Evolutionary conservation across 2,888 invertebrate species (phyloP).

Genomic region (Lysandra coridon): DNA sequence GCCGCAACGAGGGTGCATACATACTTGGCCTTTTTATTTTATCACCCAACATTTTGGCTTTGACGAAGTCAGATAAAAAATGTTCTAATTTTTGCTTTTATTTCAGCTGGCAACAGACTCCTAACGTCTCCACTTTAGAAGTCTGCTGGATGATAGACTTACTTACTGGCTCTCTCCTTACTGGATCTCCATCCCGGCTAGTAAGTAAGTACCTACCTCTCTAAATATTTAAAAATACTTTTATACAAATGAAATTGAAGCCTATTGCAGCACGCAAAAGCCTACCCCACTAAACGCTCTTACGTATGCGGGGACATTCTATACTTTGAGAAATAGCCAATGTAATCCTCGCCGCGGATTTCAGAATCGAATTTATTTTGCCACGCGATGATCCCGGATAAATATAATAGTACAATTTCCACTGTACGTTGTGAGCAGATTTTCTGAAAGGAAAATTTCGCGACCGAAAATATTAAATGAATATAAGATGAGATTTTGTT

Average conservation of each 20-base stretch:
- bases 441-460: not conserved
- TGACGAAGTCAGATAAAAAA: too few relatives aligned
- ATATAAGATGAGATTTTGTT: not conserved
- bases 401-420: conserved; percentile 14
- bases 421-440: not conserved
- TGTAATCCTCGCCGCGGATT: conserved; percentile 36
- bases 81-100: too few relatives aligned
- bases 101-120: too few relatives aligned
- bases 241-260: not conserved
- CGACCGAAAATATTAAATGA: not conserved
- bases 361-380: conserved; percentile 27
- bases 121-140: too few relatives aligned
- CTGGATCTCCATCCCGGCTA: too few relatives aligned
- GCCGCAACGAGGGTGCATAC: too few relatives aligned
- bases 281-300: conserved; percentile 33
- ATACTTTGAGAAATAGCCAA: conserved; percentile 38
- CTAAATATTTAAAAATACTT: not conserved
- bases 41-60: too few relatives aligned
- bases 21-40: too few relatives aligned
- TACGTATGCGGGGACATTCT: conserved; percentile 37
- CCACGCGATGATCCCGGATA: conserved; percentile 21
- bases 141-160: too few relatives aligned
- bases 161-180: too few relatives aligned
- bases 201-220: too few relatives aligned
- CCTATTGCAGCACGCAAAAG: not conserved